Percentiles rank a stretch among this genome's conserved stretches.
Evolutionary conservation across 2,113 vertebrate species (phyloP).

Genomic region (Callipepla squamata): DNA sequence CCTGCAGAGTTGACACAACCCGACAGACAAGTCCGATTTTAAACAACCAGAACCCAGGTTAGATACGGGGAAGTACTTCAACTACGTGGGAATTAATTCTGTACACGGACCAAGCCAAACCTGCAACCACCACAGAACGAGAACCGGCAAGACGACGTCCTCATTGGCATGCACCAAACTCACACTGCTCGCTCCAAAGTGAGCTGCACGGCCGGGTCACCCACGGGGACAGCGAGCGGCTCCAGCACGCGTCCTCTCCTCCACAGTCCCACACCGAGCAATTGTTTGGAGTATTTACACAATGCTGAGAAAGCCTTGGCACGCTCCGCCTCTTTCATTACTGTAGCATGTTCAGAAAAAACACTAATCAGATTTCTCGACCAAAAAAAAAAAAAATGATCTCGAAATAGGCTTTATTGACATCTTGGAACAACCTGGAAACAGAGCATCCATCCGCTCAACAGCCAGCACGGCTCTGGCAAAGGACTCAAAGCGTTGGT

Average conservation of each 20-base stretch:
- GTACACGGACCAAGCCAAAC: constrained; percentile 51
- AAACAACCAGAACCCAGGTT: constrained; percentile 17
- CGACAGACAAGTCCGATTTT: not conserved
- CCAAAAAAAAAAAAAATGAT: not conserved
- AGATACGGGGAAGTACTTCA: constrained; percentile 33
- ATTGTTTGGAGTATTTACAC: constrained; percentile 53
- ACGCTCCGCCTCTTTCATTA: constrained; percentile 20
- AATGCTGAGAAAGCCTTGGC: constrained; percentile 51
- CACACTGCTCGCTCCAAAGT: constrained; percentile 22
- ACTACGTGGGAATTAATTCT: constrained; percentile 22
- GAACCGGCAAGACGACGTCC: constrained; percentile 31
- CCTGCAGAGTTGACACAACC: not conserved
- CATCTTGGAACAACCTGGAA: constrained; percentile 61
- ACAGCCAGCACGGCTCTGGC: constrained; percentile 44
- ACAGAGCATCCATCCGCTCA: constrained; percentile 18
- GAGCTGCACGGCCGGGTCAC: constrained; percentile 43
- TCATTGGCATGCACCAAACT: constrained; percentile 56
- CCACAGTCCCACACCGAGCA: constrained; percentile 19
- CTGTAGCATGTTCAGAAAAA: constrained; percentile 31
- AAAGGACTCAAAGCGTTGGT: constrained; percentile 56
- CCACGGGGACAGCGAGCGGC: not conserved
- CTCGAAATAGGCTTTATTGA: constrained; percentile 48
- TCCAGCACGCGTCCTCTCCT: not conserved
- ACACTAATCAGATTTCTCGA: constrained; percentile 18
- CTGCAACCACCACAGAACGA: constrained; percentile 55